phyloP scores from a whole-genome alignment of 2,888 invertebrate species.

The Megamerina dolium region DNA sequence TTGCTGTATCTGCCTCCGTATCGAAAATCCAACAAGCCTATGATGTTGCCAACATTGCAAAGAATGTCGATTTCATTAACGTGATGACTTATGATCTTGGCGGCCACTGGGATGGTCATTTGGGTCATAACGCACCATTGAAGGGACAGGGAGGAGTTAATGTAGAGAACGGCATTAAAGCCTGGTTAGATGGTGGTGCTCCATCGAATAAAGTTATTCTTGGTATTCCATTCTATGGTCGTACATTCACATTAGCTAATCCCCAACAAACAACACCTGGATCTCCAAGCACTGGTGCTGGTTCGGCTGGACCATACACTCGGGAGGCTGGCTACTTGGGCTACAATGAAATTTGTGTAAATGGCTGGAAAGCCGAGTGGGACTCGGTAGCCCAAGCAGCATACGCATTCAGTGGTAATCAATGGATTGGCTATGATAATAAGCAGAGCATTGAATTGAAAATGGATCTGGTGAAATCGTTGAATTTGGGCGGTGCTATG shows the following conservation, averaged over 20 bases:
- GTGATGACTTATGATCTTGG: conserved; percentile 38
- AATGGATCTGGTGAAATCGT: conserved; percentile 73
- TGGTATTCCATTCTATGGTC: conserved; percentile 67
- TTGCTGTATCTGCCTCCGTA: conserved; percentile 51
- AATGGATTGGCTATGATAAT: conserved; percentile 91
- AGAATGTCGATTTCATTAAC: conserved; percentile 33
- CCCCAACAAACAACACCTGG: conserved; percentile 20
- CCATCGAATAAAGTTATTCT: conserved; percentile 59
- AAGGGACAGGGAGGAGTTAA: conserved; percentile 59
- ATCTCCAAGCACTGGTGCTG: conserved; percentile 5
- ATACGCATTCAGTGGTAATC: conserved; percentile 75
- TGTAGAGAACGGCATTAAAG: conserved; percentile 75
- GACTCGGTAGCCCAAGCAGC: conserved; percentile 49
- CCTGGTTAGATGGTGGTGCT: conserved; percentile 69
- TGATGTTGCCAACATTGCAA: conserved; percentile 29
- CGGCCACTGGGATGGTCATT: conserved; percentile 22
- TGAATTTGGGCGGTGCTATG: conserved; percentile 67
- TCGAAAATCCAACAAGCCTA: conserved; percentile 26
- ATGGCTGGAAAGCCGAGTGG: conserved; percentile 4
- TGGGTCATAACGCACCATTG: conserved; percentile 33
- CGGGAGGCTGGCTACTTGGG: conserved; percentile 59
- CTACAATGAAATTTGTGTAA: conserved; percentile 60
- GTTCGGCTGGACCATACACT: conserved; percentile 57
- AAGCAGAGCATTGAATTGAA: conserved; percentile 71
- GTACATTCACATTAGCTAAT: conserved; percentile 58